Evolutionary conservation across 2,888 invertebrate genomes (phyloP).

Genomic region (Macaria notata): DNA sequence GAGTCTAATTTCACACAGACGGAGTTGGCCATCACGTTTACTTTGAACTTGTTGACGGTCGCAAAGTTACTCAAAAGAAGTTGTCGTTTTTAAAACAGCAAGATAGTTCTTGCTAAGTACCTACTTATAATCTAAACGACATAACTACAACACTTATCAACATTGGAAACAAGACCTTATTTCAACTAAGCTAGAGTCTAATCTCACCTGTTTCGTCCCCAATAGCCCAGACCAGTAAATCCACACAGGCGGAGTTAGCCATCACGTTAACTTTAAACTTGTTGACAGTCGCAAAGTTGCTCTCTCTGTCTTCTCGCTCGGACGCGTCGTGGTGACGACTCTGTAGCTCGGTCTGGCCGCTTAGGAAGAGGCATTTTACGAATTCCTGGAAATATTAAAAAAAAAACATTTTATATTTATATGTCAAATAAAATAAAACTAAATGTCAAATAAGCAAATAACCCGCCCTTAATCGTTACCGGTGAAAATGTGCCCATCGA

Average conservation of each 20-base stretch:
- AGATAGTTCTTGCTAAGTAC: too few relatives aligned
- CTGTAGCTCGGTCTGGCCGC: slow-evolving; percentile 96
- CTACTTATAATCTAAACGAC: too few relatives aligned
- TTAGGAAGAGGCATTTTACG: slow-evolving; percentile 93
- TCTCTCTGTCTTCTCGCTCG: slow-evolving; percentile 91
- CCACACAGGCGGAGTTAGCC: slow-evolving; percentile 98
- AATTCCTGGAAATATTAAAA: slow-evolving; percentile 83
- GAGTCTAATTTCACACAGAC: slow-evolving; percentile 87
- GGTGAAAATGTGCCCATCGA: too few relatives aligned
- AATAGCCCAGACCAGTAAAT: slow-evolving; percentile 98
- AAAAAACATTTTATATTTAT: neutral
- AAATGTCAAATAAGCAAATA: too few relatives aligned
- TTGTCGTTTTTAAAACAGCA: too few relatives aligned
- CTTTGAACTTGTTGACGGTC: slow-evolving; percentile 94
- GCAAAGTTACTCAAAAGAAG: slow-evolving; percentile 89
- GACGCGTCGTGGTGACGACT: slow-evolving; percentile 92
- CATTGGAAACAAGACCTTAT: neutral
- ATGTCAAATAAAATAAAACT: too few relatives aligned
- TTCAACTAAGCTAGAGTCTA: slow-evolving; percentile 9
- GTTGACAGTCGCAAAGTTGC: slow-evolving; percentile 91
- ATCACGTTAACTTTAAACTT: slow-evolving; percentile 97
- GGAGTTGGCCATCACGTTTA: slow-evolving; percentile 98
- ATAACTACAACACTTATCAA: too few relatives aligned
- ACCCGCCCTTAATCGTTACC: too few relatives aligned
- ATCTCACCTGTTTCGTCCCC: slow-evolving; percentile 95